Conservation (phyloP, 1,140 invertebrate species). For the Aporrectodea caliginosa region DNA sequence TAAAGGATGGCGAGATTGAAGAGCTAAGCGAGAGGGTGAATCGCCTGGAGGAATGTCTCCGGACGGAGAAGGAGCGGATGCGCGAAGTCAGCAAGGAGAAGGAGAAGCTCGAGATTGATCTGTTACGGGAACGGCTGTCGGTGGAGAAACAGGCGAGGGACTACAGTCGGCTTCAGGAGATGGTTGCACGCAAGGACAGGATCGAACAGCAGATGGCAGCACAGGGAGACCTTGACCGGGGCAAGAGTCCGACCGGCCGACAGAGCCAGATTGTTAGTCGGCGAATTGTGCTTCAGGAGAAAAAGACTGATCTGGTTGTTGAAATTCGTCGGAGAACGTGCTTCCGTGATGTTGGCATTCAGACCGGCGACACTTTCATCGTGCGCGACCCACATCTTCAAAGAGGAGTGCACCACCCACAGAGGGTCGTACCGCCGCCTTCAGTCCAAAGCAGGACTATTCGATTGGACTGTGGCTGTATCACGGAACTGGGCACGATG, state of each 20-base stretch:
- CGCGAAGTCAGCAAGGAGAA: background rate
- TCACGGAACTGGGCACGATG: conserved; percentile 18
- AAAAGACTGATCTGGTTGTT: conserved; percentile 1
- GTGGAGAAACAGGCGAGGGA: conserved; percentile 8
- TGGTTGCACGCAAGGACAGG: conserved; percentile 12
- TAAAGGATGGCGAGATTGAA: background rate
- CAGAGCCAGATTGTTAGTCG: background rate
- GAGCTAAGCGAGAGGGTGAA: background rate
- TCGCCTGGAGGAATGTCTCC: background rate
- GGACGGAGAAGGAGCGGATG: conserved; percentile 3
- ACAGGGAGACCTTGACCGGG: background rate
- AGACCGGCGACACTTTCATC: background rate
- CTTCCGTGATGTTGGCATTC: conserved; percentile 13
- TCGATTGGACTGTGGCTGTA: conserved; percentile 21
- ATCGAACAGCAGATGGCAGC: conserved; percentile 5
- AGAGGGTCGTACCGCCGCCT: background rate
- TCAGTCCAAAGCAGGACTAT: background rate
- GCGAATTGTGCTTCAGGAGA: background rate
- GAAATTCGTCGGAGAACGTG: conserved; percentile 1
- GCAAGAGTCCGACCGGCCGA: background rate
- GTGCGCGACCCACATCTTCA: background rate
- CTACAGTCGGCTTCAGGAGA: conserved; percentile 4
- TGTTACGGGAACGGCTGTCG: conserved; percentile 1
- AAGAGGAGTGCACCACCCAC: background rate
- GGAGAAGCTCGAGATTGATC: conserved; percentile 12